Conservation (phyloP, 1,140 invertebrate species). For the Oreohelix idahoensis region DNA sequence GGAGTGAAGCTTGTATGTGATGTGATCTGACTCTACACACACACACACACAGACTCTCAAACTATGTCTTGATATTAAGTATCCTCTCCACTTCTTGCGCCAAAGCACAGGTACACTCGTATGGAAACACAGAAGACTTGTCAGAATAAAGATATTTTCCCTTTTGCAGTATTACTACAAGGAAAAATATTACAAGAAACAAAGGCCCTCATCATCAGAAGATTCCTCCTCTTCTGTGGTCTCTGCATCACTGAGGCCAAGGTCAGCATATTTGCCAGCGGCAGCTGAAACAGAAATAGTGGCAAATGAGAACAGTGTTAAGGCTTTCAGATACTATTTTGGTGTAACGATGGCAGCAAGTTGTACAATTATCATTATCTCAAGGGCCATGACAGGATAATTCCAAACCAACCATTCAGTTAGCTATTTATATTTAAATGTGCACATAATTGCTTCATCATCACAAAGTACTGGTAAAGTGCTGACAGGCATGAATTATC, state of each 20-base stretch:
- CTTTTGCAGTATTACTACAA: background rate
- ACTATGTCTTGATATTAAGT: background rate
- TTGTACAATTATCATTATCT: too few relatives aligned
- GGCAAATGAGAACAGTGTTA: background rate
- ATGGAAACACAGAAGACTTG: background rate
- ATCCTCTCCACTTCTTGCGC: background rate
- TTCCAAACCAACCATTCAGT: too few relatives aligned
- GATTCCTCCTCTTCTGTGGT: constrained; percentile 27
- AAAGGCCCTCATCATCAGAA: constrained; percentile 29
- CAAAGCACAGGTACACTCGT: background rate
- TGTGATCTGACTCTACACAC: too few relatives aligned
- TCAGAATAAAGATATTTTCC: background rate
- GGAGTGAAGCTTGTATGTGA: too few relatives aligned
- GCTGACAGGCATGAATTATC: too few relatives aligned
- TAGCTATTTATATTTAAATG: too few relatives aligned
- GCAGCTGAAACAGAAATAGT: background rate
- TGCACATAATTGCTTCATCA: too few relatives aligned
- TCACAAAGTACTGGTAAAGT: too few relatives aligned
- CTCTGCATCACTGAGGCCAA: constrained; percentile 35
- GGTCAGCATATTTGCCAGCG: constrained; percentile 9
- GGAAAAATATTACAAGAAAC: constrained; percentile 13
- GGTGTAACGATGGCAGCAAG: too few relatives aligned
- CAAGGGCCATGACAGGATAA: too few relatives aligned
- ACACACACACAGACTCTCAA: background rate
- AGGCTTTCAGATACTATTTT: too few relatives aligned